Percentiles rank a stretch among this genome's conserved stretches.
phyloP scores from a whole-genome alignment of 2,113 vertebrate genomes.

The Alosa alosa region DNA sequence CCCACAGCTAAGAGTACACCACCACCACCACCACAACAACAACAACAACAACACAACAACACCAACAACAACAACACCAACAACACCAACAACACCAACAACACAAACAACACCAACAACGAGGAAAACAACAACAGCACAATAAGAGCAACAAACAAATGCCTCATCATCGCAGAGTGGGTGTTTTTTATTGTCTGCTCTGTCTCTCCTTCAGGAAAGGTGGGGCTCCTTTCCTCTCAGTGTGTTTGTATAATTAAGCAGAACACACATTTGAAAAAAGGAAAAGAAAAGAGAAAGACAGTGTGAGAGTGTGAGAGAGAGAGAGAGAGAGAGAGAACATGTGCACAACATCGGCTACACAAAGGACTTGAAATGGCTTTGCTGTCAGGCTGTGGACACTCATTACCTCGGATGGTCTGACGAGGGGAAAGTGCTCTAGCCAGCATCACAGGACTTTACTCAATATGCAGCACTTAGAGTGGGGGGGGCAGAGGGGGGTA shows the following conservation, averaged over 20 bases:
- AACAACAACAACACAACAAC: no score
- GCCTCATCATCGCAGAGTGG: not conserved
- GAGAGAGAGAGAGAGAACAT: not conserved
- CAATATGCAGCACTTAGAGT: conserved; percentile 46
- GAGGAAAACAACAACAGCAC: not conserved
- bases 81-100: no score
- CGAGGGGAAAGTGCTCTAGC: conserved; percentile 69
- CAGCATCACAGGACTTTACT: conserved; percentile 51
- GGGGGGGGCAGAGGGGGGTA: not conserved
- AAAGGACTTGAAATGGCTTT: conserved; percentile 43
- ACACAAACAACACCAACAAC: not conserved
- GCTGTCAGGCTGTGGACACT: conserved; percentile 69
- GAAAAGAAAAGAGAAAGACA: not conserved
- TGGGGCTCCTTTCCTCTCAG: not conserved
- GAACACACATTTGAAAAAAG: conserved; percentile 10
- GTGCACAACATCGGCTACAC: not conserved
- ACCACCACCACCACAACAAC: not conserved
- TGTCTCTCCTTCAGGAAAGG: not conserved
- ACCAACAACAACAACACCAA: no score
- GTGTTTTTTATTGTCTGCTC: not conserved
- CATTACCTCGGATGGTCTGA: conserved; percentile 65
- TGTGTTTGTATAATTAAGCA: not conserved
- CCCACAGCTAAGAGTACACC: not conserved
- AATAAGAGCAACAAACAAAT: not conserved
- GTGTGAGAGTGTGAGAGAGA: not conserved